These are phyloP conservation scores for Nyctibius grandis DNA, from an alignment of 2,797 vertebrate genomes.

Conservation along the genomic window DNA sequence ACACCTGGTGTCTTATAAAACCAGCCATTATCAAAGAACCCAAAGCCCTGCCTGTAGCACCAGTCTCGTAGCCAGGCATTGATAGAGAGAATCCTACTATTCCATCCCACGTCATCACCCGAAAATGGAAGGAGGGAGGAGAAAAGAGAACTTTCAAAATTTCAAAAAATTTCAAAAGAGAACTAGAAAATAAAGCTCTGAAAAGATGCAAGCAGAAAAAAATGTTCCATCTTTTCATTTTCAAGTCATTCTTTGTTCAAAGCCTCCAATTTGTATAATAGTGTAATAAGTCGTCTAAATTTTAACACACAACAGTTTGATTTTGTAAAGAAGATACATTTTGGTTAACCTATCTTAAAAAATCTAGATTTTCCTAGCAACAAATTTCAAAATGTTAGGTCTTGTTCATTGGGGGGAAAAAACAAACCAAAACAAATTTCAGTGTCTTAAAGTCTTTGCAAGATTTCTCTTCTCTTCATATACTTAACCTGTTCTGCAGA, in stretches of 20 bases:
- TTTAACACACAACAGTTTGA: background rate
- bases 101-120: too few relatives aligned
- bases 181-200: background rate
- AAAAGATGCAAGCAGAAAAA: background rate
- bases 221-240: background rate
- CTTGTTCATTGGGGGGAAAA: accelerated
- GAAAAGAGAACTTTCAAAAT: too few relatives aligned
- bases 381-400: background rate
- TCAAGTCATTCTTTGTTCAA: background rate
- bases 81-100: too few relatives aligned
- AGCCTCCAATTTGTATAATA: background rate
- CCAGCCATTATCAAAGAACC: too few relatives aligned
- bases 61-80: too few relatives aligned
- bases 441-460: background rate
- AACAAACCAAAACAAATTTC: background rate
- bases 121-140: too few relatives aligned
- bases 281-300: background rate
- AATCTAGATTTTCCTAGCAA: background rate
- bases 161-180: background rate
- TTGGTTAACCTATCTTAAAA: background rate
- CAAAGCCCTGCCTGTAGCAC: too few relatives aligned
- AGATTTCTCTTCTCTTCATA: background rate
- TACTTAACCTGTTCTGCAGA: background rate
- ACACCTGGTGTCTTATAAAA: too few relatives aligned
- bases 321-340: background rate